Conservation (phyloP, 2,113 vertebrate genomes). For the Myrmophylax atrothorax region DNA sequence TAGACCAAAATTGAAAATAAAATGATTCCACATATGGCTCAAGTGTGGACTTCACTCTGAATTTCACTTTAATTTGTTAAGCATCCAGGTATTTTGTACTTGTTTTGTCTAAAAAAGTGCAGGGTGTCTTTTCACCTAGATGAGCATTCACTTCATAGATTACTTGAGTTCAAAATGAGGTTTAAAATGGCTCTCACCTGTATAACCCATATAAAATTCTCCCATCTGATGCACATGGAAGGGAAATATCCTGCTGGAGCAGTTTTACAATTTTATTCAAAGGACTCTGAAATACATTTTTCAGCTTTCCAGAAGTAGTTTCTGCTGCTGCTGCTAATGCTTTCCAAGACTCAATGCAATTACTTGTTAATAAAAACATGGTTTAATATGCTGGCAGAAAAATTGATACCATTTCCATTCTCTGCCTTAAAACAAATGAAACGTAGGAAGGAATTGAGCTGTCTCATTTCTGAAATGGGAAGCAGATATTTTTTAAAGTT, state of each 20-base stretch:
- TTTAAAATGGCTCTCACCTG: background rate
- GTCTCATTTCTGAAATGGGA: conserved; percentile 67
- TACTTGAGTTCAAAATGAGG: background rate
- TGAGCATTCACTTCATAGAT: background rate
- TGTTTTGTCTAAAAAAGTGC: background rate
- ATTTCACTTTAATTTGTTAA: background rate
- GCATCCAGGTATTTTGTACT: background rate
- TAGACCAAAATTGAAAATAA: background rate
- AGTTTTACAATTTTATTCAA: conserved; percentile 57
- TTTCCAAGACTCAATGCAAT: conserved; percentile 62
- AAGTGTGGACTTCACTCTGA: background rate
- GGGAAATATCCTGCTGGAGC: background rate
- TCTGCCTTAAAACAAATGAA: conserved; percentile 72
- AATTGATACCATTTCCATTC: conserved; percentile 65
- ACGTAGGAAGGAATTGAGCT: conserved; percentile 53
- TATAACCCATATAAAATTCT: background rate
- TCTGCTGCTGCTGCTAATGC: conserved; percentile 33
- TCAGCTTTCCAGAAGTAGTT: conserved; percentile 49
- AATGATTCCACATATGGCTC: background rate
- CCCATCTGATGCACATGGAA: background rate
- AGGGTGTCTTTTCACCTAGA: background rate
- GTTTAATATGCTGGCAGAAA: conserved; percentile 69
- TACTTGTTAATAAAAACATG: conserved; percentile 73
- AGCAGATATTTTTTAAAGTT: conserved; percentile 67
- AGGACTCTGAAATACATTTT: conserved; percentile 40